phyloP scores from a whole-genome alignment of 2,797 vertebrate genomes.

The Heliangelus exortis region DNA sequence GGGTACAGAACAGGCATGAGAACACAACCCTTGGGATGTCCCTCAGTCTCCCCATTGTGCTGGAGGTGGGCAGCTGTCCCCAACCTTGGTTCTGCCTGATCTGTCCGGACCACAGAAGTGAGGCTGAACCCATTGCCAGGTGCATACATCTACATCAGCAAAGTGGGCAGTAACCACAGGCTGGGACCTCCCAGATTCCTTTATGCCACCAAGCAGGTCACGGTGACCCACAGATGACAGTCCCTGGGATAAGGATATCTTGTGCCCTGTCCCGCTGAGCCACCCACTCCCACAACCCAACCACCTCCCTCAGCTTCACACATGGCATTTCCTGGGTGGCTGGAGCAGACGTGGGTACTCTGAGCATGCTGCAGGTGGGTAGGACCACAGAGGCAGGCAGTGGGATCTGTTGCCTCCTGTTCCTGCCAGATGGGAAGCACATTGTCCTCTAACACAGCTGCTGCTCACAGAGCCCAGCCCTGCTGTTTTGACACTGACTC shows the following conservation, averaged over 20 bases:
- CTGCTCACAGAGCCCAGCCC: neutral
- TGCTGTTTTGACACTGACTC: constrained; percentile 27
- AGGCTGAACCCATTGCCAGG: neutral
- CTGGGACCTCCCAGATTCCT: neutral
- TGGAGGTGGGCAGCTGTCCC: neutral
- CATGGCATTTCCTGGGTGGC: accelerated
- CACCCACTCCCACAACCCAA: neutral
- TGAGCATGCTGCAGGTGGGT: neutral
- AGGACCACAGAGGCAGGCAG: neutral
- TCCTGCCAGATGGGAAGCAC: constrained; percentile 31
- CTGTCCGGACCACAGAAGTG: neutral
- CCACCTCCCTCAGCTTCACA: accelerated
- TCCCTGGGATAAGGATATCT: neutral
- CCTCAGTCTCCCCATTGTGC: neutral
- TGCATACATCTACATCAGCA: neutral
- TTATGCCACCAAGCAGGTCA: neutral
- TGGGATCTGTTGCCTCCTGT: neutral
- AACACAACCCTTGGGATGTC: neutral
- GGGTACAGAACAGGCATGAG: neutral
- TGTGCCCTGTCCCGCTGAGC: neutral
- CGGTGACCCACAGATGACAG: neutral
- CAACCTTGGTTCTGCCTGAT: neutral
- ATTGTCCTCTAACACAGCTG: neutral
- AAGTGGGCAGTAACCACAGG: neutral
- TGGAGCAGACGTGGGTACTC: accelerated